Base-by-base conservation (phyloP, 2,797 vertebrate genomes). In the Anisognathus igniventris region DNA sequence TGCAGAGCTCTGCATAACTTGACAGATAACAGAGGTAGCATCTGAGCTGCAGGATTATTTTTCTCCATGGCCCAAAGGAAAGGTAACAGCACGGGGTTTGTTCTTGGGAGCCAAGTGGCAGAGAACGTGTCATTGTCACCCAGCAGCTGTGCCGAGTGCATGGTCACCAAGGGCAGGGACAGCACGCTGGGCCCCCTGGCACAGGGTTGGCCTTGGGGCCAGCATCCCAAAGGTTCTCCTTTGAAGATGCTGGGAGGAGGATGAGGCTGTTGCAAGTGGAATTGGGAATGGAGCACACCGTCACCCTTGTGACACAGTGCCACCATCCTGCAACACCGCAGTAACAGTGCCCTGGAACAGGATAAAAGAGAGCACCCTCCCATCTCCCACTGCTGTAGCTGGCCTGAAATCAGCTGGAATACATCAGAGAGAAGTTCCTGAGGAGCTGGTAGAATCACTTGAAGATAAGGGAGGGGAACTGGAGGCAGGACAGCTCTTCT, bases 81-180 rank as follows among this genome's bases (percentile, higher is more conserved):
- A 21, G 17, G 5, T 6, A 47, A 21, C 19, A 75, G 17, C 35
- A 19, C 0, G 0, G 5, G 2, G 2, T 23, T 67, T 58, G 39
- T 53, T 33, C 19, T 16, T 37, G 24, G 37, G 31, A 72, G 21
- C 10, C 0, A 1, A 42, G 24, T 5, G 27, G 20, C 33, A 19
- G 13, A 51, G 31, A 27, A 40, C 0, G 1, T 0, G 0, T 30
- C 33, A 7, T 10, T 64, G 19, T 47, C 0, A 0, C 13, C 31
- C 31, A n/a, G 27, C 30, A 30, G 19, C 35, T 75, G 14, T 75
- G 11, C 23, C 17, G 9, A 39, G 24, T 28, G 14, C 48, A 17
- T 40, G 40, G 40, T 37, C 78, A 30, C 20, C 11, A 68, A 33
- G n/a, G 42, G 19, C 48, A 50, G 28, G 56, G 20, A 44, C 31